phyloP scores from a whole-genome alignment of 2,888 invertebrate genomes.

The Monochamus alternatus region DNA sequence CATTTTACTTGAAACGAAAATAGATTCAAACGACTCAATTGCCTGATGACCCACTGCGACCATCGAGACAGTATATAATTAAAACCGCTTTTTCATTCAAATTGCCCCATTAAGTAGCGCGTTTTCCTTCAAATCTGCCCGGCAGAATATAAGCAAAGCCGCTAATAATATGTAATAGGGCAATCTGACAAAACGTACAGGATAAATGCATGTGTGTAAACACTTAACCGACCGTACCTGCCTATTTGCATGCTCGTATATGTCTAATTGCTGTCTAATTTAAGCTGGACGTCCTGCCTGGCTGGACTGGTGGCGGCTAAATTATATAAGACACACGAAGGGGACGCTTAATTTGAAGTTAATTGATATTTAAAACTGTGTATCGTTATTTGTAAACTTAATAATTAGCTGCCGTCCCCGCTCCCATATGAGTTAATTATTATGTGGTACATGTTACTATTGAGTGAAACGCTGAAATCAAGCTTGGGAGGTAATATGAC shows the following conservation, averaged over 20 bases:
- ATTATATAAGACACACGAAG: background rate
- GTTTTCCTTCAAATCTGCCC: background rate
- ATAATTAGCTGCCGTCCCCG: no score
- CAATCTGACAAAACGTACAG: conserved; percentile 3
- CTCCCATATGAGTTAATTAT: no score
- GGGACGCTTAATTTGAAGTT: background rate
- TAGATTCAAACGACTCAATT: conserved; percentile 10
- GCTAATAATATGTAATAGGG: conserved; percentile 9
- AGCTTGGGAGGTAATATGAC: no score
- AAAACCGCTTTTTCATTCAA: background rate
- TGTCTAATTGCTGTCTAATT: conserved; percentile 22
- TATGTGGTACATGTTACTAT: no score
- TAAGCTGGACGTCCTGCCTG: conserved; percentile 9
- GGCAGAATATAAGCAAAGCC: background rate
- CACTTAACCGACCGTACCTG: background rate
- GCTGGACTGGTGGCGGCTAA: conserved; percentile 1
- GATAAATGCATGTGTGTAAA: conserved; percentile 10
- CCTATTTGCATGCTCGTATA: conserved; percentile 26
- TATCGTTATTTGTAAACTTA: no score
- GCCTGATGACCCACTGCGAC: conserved; percentile 1
- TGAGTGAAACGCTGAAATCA: no score
- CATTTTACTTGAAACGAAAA: background rate
- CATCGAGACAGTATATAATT: background rate
- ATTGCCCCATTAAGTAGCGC: background rate
- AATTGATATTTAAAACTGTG: no score